These are phyloP conservation scores for Tipula vernalis DNA, from an alignment of 2,888 invertebrate species.

Conservation along the genomic window DNA sequence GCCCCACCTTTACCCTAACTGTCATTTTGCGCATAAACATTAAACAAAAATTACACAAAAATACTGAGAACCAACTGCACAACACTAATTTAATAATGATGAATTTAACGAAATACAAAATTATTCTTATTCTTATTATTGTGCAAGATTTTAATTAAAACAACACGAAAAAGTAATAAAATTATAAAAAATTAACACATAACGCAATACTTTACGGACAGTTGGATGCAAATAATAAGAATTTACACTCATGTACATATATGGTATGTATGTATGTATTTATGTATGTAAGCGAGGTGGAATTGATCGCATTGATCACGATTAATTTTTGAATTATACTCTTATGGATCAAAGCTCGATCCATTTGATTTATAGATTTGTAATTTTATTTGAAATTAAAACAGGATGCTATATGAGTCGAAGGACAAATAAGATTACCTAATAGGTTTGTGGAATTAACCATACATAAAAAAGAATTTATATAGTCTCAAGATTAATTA, in stretches of 20 bases:
- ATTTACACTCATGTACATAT: neutral
- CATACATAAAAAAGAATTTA: neutral
- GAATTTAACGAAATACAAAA: neutral
- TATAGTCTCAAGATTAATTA: neutral
- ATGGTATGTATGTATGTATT: too few species aligned
- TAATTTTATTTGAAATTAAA: neutral
- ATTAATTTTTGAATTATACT: neutral
- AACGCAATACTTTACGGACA: neutral
- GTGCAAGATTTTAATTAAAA: neutral
- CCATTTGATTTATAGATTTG: neutral
- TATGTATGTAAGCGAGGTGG: neutral
- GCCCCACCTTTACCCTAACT: too few species aligned
- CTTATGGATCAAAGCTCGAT: neutral
- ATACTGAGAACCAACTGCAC: neutral
- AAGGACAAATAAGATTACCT: too few species aligned
- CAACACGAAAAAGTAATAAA: neutral
- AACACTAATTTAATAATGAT: neutral
- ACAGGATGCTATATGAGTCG: neutral
- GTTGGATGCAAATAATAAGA: neutral
- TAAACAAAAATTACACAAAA: too few species aligned
- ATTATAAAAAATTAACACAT: neutral
- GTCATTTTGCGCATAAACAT: too few species aligned
- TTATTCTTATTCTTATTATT: neutral
- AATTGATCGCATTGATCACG: neutral
- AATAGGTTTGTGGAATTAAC: neutral